phyloP scores from a whole-genome alignment of 2,113 vertebrate genomes.

The Emydocephalus ijimae region DNA sequence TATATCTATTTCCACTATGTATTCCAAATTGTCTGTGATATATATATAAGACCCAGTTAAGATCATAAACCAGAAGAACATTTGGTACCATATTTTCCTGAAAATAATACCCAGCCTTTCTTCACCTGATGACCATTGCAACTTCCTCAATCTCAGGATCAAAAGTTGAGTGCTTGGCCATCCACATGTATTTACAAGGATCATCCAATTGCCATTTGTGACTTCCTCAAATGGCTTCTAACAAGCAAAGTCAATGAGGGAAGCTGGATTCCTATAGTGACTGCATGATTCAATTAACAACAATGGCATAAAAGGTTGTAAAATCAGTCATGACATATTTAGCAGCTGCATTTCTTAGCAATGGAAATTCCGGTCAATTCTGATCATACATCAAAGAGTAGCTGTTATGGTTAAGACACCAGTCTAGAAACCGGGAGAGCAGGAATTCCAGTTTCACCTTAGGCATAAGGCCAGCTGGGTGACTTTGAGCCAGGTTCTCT shows the following conservation, averaged over 20 bases:
- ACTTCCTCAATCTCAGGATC: not conserved
- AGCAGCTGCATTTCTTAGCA: not conserved
- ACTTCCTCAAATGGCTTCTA: no score
- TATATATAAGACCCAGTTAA: no score
- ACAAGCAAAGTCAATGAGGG: not conserved
- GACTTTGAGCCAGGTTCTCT: not conserved
- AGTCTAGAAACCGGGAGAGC: not conserved
- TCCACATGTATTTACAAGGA: no score
- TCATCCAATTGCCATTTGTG: no score
- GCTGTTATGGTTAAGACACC: not conserved
- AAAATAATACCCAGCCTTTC: no score
- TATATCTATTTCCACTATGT: no score
- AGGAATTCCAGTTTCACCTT: not conserved
- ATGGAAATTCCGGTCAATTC: not conserved
- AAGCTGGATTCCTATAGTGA: not conserved
- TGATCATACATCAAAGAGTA: not conserved
- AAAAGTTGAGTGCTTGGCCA: not conserved
- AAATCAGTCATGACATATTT: not conserved
- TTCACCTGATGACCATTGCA: not conserved
- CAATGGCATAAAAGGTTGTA: not conserved
- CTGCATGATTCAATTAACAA: not conserved
- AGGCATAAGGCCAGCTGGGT: not conserved
- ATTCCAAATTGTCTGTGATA: no score
- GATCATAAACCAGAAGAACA: no score
- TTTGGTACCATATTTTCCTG: no score